These are phyloP conservation scores for Gonioctena quinquepunctata DNA, from an alignment of 1,140 invertebrate species.

Conservation along the genomic window DNA sequence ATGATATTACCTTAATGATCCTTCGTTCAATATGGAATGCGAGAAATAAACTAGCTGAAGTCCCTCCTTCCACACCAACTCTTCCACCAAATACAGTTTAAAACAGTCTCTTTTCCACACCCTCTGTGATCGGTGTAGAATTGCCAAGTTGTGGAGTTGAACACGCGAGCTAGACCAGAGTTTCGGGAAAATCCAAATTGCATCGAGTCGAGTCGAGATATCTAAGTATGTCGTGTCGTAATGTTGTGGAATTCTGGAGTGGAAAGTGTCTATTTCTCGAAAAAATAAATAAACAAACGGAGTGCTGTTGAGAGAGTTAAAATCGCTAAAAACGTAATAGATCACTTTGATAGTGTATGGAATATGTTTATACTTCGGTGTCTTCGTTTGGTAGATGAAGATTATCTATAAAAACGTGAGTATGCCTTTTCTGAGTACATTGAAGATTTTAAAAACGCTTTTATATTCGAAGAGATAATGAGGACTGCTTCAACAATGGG, in stretches of 20 bases:
- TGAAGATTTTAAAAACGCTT: no score
- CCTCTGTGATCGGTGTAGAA: neutral
- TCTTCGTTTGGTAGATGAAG: no score
- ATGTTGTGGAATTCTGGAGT: neutral
- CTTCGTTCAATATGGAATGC: no score
- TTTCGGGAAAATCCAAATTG: neutral
- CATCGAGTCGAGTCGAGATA: neutral
- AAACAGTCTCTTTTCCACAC: neutral
- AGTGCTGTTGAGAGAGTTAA: no score
- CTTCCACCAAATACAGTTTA: neutral
- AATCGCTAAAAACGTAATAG: no score
- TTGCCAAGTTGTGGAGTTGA: neutral
- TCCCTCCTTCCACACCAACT: neutral
- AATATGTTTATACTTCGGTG: no score
- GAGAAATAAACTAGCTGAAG: neutral
- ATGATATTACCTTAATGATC: no score
- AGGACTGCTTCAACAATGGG: no score
- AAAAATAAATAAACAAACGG: neutral
- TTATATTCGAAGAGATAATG: no score
- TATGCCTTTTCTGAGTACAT: no score
- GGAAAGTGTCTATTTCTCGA: neutral
- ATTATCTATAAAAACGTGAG: no score
- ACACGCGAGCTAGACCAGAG: neutral
- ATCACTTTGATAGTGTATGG: no score
- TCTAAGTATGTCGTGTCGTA: neutral